Evolutionary conservation across 2,113 vertebrate species (phyloP), one percentile per base, ranked within the genome.

Genomic region (Halichoeres trimaculatus): DNA sequence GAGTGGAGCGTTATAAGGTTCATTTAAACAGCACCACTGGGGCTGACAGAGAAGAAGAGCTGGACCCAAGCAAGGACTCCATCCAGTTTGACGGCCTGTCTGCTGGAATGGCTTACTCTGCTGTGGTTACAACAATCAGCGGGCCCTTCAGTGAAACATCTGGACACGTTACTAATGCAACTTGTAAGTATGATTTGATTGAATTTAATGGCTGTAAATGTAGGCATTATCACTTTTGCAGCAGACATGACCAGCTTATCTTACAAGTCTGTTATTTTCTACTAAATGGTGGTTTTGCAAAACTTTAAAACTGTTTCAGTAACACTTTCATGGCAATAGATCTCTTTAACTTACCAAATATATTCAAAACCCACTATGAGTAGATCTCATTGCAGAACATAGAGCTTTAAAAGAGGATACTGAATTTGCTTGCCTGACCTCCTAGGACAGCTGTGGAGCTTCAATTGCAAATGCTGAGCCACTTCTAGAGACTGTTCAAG

Each of bases 161-260:
- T 60, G 41, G 7, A n/a, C 1, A 0, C 0, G 5, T 85, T 6
- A 72, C 66, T 3, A 91, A 56, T 62, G 91, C 91, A 47, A 93
- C 93, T 7, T 89, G 92, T 94, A 80, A 92, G 93, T 93, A 70
- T 36, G 16, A 66, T 22, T 17, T 4, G 16, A 17, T 1, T 45
- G 1, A n/a, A 55, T 62, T 16, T 9, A 24, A 8, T 30, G 1
- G 12, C 41, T 22, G 54, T 1, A 20, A 11, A 22, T 38, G 23
- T 6, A 19, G 6, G 8, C 10, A 20, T 20, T 58, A 5, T 24
- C 10, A 59, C 19, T 36, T 16, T 14, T 30, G 9, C 16, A 8
- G 16, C 26, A 19, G 23, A 47, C 7, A 20, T 22, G 13, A 7
- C 23, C 23, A n/a, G 36, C 13, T 8, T 20, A 36, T 20, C 3